phyloP scores from a whole-genome alignment of 2,113 vertebrate genomes.

The Bubo blakistoni region DNA sequence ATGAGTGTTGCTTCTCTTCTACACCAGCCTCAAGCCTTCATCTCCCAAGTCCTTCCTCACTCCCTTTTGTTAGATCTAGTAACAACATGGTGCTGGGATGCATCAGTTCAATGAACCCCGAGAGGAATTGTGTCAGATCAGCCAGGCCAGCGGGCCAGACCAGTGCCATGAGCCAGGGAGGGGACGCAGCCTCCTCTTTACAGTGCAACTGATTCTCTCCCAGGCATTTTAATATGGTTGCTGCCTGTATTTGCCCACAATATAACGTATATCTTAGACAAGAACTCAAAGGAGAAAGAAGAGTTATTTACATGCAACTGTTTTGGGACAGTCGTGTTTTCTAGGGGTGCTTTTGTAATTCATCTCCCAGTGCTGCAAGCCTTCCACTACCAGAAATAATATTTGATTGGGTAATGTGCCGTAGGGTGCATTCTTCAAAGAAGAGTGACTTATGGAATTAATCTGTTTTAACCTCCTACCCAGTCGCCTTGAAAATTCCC shows the following conservation, averaged over 20 bases:
- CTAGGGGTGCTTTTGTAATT: neutral
- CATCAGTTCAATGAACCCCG: fast-evolving
- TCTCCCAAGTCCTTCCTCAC: neutral
- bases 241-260: neutral
- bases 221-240: neutral
- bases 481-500: neutral
- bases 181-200: neutral
- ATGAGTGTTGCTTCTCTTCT: neutral
- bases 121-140: neutral
- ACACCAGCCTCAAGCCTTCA: neutral
- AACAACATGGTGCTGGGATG: neutral
- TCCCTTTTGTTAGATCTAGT: neutral
- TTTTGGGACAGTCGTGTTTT: neutral
- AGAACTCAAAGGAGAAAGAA: neutral
- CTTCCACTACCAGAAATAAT: neutral
- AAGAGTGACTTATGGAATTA: neutral
- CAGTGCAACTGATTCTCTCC: neutral
- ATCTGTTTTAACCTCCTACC: neutral
- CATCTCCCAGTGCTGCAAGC: neutral
- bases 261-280: neutral
- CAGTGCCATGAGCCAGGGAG: neutral
- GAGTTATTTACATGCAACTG: neutral
- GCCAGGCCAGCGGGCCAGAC: fast-evolving
- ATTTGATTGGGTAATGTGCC: neutral
- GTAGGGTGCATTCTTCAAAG: neutral